Evolutionary conservation across 2,888 invertebrate genomes (phyloP).

Genomic region (Phorcus lineatus): DNA sequence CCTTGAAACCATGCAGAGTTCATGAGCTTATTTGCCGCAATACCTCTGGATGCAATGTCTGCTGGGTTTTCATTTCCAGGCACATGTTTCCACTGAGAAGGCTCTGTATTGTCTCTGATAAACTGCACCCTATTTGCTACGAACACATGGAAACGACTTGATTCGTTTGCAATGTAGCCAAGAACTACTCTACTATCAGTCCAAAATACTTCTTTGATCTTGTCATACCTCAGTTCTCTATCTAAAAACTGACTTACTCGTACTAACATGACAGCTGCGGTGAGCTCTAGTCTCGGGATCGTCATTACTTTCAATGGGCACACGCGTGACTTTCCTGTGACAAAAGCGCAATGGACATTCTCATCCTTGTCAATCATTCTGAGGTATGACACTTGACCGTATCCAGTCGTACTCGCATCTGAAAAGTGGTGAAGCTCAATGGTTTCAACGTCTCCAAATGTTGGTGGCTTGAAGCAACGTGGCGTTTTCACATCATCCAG

Average conservation of each 20-base stretch:
- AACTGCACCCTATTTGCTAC: constrained; percentile 22
- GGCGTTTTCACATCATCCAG: constrained; percentile 27
- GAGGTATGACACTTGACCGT: constrained; percentile 49
- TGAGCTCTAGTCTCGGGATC: constrained; percentile 27
- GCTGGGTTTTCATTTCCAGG: neutral
- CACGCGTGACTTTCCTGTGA: constrained; percentile 31
- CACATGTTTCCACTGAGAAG: constrained; percentile 24
- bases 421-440: constrained; percentile 48
- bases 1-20: neutral
- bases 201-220: constrained; percentile 30
- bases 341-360: constrained; percentile 31
- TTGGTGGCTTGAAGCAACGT: constrained; percentile 39
- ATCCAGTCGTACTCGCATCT: constrained; percentile 44
- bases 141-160: constrained; percentile 30
- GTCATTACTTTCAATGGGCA: constrained; percentile 26
- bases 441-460: constrained; percentile 35
- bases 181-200: constrained; percentile 39
- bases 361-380: constrained; percentile 30
- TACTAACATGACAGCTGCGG: constrained; percentile 29
- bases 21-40: neutral
- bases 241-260: constrained; percentile 27
- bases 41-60: neutral
- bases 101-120: neutral
- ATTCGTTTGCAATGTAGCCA: constrained; percentile 37
- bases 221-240: constrained; percentile 29